Evolutionary conservation across 2,797 vertebrate species (phyloP).

Genomic region (Acanthopagrus latus): DNA sequence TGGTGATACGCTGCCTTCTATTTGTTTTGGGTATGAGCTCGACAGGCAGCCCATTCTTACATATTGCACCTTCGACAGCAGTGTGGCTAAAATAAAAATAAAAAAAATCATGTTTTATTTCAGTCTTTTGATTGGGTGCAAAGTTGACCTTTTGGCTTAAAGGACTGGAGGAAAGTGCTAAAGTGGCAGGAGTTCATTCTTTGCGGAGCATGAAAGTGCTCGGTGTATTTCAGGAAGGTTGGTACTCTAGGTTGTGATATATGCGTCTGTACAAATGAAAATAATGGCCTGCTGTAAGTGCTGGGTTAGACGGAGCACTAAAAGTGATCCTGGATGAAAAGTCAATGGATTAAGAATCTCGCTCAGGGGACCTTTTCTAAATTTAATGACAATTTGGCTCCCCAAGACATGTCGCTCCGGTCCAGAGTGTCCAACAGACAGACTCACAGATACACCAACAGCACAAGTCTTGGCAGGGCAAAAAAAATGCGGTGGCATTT

Average conservation of each 20-base stretch:
- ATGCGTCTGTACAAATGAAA: conserved; percentile 1
- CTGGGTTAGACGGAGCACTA: neutral
- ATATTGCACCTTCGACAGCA: neutral
- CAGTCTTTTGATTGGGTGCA: neutral
- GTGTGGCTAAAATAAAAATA: conserved; percentile 15
- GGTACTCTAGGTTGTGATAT: conserved; percentile 1
- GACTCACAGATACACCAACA: neutral
- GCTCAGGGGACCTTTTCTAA: neutral
- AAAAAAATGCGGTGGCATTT: conserved; percentile 47
- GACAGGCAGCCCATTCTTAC: too few species aligned
- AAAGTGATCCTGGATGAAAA: conserved; percentile 4
- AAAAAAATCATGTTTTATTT: neutral
- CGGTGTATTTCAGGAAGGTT: neutral
- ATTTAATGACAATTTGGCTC: conserved; percentile 16
- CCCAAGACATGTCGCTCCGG: neutral
- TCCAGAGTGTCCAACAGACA: conserved; percentile 18
- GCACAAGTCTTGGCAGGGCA: conserved; percentile 10
- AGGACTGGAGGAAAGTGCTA: neutral
- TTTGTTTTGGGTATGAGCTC: too few species aligned
- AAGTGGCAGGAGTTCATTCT: neutral
- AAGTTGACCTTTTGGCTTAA: conserved; percentile 15
- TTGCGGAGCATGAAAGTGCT: neutral
- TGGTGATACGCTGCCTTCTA: too few species aligned
- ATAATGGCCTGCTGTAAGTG: neutral
- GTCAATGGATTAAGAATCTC: neutral